Evolutionary conservation across 2,888 invertebrate genomes (phyloP).

Genomic region (Ariolimax columbianus): DNA sequence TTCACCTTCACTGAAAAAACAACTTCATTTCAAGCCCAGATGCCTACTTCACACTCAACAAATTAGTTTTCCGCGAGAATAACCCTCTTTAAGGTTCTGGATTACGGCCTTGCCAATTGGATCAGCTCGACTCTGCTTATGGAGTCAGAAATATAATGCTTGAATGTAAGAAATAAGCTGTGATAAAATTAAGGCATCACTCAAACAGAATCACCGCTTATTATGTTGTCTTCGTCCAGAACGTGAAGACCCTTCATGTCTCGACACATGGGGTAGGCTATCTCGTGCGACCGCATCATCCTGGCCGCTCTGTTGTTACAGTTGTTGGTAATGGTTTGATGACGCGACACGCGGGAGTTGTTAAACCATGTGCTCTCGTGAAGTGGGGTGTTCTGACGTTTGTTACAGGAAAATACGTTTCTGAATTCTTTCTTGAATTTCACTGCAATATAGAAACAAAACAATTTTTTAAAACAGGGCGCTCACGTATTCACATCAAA

Average conservation of each 20-base stretch:
- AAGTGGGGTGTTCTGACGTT: conserved; percentile 37
- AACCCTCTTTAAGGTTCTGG: too few species aligned
- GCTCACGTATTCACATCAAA: too few species aligned
- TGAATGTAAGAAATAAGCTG: neutral
- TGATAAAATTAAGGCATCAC: neutral
- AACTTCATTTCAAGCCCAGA: too few species aligned
- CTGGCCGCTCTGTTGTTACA: neutral
- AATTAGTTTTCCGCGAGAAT: too few species aligned
- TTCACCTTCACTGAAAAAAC: too few species aligned
- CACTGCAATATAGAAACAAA: conserved; percentile 45
- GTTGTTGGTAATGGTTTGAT: conserved; percentile 23
- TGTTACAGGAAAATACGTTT: conserved; percentile 55
- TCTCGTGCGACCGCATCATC: conserved; percentile 18
- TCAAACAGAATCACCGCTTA: conserved; percentile 38
- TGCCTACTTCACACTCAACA: too few species aligned
- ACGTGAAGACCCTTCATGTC: conserved; percentile 16
- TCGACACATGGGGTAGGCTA: conserved; percentile 16
- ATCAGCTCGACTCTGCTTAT: too few species aligned
- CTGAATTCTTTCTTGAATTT: conserved; percentile 60
- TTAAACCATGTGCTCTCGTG: conserved; percentile 51
- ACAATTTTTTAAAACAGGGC: neutral
- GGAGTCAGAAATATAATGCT: neutral
- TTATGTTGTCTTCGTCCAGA: conserved; percentile 12
- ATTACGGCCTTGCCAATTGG: too few species aligned
- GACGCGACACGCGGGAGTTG: conserved; percentile 31